Conservation (phyloP, 2,797 vertebrate genomes). For the Sebastes baramenuke region DNA sequence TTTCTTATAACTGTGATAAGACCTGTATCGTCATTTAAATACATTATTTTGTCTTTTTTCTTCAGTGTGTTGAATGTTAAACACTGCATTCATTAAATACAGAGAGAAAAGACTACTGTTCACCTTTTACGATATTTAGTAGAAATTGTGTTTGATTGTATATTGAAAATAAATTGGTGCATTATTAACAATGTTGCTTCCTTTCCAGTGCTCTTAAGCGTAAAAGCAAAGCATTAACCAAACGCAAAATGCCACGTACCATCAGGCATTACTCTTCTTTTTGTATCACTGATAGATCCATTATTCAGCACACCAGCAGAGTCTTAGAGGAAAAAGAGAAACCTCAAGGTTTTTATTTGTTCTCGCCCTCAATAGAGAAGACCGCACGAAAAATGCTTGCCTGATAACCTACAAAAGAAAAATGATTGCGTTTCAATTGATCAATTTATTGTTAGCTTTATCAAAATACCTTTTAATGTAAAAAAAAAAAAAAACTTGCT, state of each 20-base stretch:
- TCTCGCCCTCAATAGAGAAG: background rate
- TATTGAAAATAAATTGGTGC: constrained; percentile 7
- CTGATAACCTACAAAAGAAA: background rate
- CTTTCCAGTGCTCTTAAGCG: background rate
- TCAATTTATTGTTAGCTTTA: background rate
- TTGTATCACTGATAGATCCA: background rate
- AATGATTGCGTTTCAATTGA: background rate
- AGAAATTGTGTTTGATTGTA: background rate
- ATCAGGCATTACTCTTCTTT: background rate
- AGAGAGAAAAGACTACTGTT: background rate
- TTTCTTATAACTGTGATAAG: background rate
- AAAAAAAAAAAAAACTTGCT: background rate
- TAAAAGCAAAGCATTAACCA: background rate
- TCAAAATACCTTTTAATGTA: background rate
- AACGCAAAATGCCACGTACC: background rate
- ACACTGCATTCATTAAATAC: background rate
- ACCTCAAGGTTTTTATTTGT: background rate
- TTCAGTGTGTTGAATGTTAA: background rate
- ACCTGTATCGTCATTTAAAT: background rate
- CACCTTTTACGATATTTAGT: background rate
- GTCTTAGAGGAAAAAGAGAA: background rate
- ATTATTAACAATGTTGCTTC: background rate
- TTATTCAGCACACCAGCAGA: background rate
- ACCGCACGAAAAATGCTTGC: background rate
- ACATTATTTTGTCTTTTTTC: background rate